These are phyloP conservation scores for Albula goreensis DNA, from an alignment of 2,113 vertebrate genomes.

Conservation along the genomic window DNA sequence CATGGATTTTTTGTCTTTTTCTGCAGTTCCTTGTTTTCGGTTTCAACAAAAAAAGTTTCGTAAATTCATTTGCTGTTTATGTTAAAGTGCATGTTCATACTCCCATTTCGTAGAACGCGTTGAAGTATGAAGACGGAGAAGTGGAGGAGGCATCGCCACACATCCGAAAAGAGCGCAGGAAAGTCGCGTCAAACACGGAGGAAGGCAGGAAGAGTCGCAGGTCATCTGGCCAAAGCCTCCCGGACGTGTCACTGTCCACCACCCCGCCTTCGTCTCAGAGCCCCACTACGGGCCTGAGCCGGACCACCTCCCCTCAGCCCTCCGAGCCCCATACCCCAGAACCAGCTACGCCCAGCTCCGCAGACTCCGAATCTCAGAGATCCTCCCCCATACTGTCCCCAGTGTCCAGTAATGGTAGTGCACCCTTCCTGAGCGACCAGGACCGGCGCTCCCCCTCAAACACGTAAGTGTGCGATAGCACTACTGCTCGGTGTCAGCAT, in stretches of 20 bases:
- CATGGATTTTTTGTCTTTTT: neutral
- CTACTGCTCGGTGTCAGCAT: too few species aligned
- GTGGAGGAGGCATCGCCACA: constrained; percentile 62
- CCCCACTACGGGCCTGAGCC: constrained; percentile 23
- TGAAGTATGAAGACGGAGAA: constrained; percentile 81
- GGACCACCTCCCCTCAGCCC: constrained; percentile 40
- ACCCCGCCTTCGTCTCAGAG: constrained; percentile 16
- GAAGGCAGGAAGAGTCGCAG: constrained; percentile 77
- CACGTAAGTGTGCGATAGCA: constrained; percentile 53
- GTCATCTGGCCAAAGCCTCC: constrained; percentile 62
- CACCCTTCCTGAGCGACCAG: constrained; percentile 16
- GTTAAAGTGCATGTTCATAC: neutral
- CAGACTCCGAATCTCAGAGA: constrained; percentile 35
- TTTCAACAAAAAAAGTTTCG: neutral
- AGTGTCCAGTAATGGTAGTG: constrained; percentile 27
- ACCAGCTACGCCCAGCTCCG: constrained; percentile 24
- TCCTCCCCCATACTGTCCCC: constrained; percentile 40
- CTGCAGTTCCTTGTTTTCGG: neutral
- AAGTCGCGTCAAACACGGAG: constrained; percentile 62
- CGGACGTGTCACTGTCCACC: constrained; percentile 47
- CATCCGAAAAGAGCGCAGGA: constrained; percentile 80
- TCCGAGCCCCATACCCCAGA: constrained; percentile 36
- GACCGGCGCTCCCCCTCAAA: constrained; percentile 38
- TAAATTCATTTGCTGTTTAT: neutral
- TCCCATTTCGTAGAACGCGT: constrained; percentile 66